Evolutionary conservation across 2,113 vertebrate species (phyloP).

Genomic region (Pseudorasbora parva): DNA sequence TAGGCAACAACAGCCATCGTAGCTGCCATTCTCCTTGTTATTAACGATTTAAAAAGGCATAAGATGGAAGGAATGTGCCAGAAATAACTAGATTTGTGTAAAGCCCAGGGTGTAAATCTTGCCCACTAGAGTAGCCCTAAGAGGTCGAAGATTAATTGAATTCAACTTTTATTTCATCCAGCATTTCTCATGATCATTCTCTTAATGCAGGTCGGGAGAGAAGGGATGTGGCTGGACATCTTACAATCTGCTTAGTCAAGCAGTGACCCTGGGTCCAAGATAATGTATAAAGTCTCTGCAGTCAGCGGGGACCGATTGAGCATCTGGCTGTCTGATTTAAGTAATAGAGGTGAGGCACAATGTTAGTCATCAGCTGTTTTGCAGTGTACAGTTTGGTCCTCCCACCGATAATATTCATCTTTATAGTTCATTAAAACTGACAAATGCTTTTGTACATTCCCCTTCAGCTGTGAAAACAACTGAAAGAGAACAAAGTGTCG

Average conservation of each 20-base stretch:
- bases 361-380: constrained; percentile 11
- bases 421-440: constrained; percentile 1
- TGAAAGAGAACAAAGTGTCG: constrained; percentile 19
- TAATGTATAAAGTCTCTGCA: background rate
- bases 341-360: constrained; percentile 18
- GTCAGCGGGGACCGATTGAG: background rate
- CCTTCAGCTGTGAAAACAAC: constrained; percentile 20
- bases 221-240: background rate
- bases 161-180: constrained; percentile 27
- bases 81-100: constrained; percentile 68
- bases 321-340: constrained; percentile 25
- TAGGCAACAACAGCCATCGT: constrained; percentile 39
- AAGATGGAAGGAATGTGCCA: constrained; percentile 66
- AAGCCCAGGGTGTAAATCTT: constrained; percentile 46
- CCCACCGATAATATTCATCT: background rate
- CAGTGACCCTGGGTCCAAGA: constrained; percentile 6
- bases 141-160: constrained; percentile 22
- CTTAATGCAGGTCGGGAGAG: constrained; percentile 17
- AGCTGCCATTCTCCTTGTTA: constrained; percentile 37
- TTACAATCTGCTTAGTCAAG: background rate
- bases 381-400: constrained; percentile 11
- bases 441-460: constrained; percentile 12
- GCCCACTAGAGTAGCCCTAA: constrained; percentile 2
- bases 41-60: constrained; percentile 46
- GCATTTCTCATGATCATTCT: constrained; percentile 1